Base-by-base conservation (phyloP, 2,888 invertebrate genomes). In the Hartigia nigra region DNA sequence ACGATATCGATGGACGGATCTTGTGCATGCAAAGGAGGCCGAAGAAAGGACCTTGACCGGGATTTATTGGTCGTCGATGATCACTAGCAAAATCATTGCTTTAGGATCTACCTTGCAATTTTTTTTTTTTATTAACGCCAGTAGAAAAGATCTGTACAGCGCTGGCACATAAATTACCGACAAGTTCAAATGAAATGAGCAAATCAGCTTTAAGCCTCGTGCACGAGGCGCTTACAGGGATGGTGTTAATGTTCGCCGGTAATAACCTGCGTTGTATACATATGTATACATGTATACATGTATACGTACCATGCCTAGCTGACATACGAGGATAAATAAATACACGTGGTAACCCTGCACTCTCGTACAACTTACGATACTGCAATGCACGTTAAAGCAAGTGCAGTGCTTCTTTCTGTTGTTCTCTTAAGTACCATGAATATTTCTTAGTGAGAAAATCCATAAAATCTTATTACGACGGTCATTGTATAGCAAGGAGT, bases 281-380 rank as follows among this genome's bases (percentile, higher is more conserved):
- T 36, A 36, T 23, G 12, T 72, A 14, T 72, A n/a, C n/a, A n/a
- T n/a, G n/a, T n/a, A n/a, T n/a, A 72, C 23, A 55, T 23, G 14
- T 55, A 55, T 23, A 55, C 55, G 23, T 55, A 23, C 23, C 55
- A 55, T 31, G 36, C 75, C 36, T 31, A 32, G 35, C 37, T 75
- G 34, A 75, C 34, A 36, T 36, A 75, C 34, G 75, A 36, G 75
- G 36, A 75, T 75, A 75, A 75, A 75, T 75, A 75, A 75, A 75
- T 36, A 75, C 75, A 75, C 35, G 75, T 75, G 75, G 72, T 34
- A 14, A 72, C 31, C 12, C 31, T 34, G 72, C 72, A 34, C 31
- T 72, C 72, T 32, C 70, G 70, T 36, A 31, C 31, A 34, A 12
- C 55, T 55, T 23, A 55, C 55, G 23, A 55, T 55, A 23, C 55